Base-by-base conservation (phyloP, 1,140 invertebrate species). In the Drosophila gunungcola region DNA sequence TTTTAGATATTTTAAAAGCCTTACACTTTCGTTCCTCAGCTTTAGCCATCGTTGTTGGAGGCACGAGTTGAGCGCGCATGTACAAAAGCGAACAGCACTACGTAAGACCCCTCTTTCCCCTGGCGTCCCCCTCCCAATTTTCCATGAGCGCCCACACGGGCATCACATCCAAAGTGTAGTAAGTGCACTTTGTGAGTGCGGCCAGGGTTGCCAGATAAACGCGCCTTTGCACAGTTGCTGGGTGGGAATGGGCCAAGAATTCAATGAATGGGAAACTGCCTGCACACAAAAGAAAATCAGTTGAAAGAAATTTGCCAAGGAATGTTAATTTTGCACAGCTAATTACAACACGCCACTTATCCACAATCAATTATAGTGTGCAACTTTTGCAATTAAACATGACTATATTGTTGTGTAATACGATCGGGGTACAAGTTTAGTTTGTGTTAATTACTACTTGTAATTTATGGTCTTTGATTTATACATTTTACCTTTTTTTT, bases 41-140 rank as follows among this genome's bases (percentile, higher is more conserved):
- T 39, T 65, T 65, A 7, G 9, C 3, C 13, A n/a, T 21, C 64
- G 29, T 38, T 27, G 62, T 64, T 80, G 79, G 52, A 55, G 74
- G 80, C 80, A 82, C 74, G 80, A 82, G 80, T 75, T 74, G 64
- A 72, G 80, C 80, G 80, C 80, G 80, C 80, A 82, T 83, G 74
- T 83, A 74, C 80, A 51, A 69, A 65, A 65, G 12, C 46, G 43
- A 29, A 16, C 67, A 69, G 45, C 67, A 68, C 49, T 43, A 70
- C 38, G 27, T 41, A 34, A 32, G 21, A 13, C 58, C 34, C 48
- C 32, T 25, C 45, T 21, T 21, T 21, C 38, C 58, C 56, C 34
- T 39, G 38, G 4, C 13, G n/a, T n/a, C n/a, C 27, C 32, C 16
- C 16, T 21, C 16, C 5, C 13, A 13, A 32, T 39, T 36, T 41